Evolutionary conservation across 1,140 invertebrate genomes (phyloP).

Genomic region (Eriocheir sinensis): DNA sequence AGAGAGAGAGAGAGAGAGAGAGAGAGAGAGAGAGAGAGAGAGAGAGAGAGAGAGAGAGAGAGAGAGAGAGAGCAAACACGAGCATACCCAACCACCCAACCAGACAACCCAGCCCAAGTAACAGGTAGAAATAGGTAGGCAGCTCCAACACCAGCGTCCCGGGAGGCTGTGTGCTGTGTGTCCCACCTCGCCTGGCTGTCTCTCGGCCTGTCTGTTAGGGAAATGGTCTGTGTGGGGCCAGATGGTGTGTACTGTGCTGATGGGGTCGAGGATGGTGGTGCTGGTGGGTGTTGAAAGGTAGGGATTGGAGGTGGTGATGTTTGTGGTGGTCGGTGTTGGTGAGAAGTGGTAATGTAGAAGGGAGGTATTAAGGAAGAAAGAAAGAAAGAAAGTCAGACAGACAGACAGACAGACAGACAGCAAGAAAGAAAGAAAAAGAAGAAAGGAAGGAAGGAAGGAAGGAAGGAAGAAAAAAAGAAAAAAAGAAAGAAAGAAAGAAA

Average conservation of each 20-base stretch:
- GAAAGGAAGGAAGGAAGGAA: background rate
- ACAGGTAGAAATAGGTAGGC: background rate
- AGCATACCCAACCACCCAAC: background rate
- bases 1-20: background rate
- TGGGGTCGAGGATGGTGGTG: background rate
- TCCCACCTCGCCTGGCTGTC: background rate
- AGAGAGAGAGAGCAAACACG: background rate
- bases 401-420: background rate
- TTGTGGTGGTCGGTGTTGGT: background rate
- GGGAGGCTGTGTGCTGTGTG: background rate
- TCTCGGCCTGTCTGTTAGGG: background rate
- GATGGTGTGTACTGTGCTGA: too few species aligned
- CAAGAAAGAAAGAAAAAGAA: background rate
- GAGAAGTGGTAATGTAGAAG: background rate
- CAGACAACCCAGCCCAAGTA: too few species aligned
- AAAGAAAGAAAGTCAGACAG: background rate
- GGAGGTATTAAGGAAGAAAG: background rate
- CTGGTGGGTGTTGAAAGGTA: background rate
- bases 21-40: background rate
- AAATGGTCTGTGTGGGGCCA: too few species aligned
- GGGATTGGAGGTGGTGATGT: background rate
- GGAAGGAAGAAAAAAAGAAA: background rate
- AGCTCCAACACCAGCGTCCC: background rate
- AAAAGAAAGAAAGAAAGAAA: constrained; percentile 26
- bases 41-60: constrained; percentile 28